Conservation (phyloP, 2,113 vertebrate species). For the Coturnix japonica region DNA sequence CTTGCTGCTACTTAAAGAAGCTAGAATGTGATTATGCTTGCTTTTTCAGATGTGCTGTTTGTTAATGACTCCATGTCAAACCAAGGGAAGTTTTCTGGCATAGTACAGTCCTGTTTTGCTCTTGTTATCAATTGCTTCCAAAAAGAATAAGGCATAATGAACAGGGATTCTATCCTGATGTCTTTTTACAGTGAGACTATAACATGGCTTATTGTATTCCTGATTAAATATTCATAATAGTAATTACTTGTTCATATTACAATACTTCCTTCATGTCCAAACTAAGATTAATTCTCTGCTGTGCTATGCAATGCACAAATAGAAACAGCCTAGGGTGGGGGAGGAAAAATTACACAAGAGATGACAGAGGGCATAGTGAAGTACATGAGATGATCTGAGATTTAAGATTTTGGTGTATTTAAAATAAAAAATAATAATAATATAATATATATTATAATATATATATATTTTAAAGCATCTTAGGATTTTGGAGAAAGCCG, state of each 20-base stretch:
- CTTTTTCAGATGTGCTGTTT: not conserved
- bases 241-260: constrained; percentile 31
- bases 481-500: not conserved
- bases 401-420: not conserved
- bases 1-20: not conserved
- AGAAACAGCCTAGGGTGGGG: not conserved
- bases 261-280: not conserved
- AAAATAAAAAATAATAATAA: not conserved
- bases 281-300: not conserved
- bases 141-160: not conserved
- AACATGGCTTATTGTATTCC: not conserved
- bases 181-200: not conserved
- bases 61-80: not conserved
- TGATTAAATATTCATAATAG: constrained; percentile 37
- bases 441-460: no score
- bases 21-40: not conserved
- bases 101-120: not conserved
- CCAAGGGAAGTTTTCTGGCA: not conserved
- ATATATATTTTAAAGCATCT: no score
- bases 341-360: not conserved
- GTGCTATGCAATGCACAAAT: not conserved
- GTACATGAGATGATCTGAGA: not conserved
- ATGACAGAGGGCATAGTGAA: not conserved
- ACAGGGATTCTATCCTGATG: not conserved
- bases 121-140: not conserved